Conservation (phyloP, 1,140 invertebrate genomes). For the Ditylenchus dipsaci region DNA sequence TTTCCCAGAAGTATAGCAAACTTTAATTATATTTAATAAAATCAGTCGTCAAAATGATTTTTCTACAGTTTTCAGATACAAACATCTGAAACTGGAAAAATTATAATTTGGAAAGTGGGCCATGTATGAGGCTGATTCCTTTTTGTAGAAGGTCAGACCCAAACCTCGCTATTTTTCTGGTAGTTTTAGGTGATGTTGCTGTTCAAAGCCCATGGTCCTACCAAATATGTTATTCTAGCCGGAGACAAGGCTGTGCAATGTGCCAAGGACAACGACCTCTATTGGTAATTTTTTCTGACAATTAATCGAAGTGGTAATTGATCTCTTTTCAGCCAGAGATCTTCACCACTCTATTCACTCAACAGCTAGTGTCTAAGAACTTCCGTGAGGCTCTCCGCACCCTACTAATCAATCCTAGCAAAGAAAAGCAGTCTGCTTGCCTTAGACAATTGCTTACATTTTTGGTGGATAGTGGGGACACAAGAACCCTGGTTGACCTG, state of each 20-base stretch:
- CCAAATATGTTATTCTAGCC: slow-evolving; percentile 28
- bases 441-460: slow-evolving; percentile 27
- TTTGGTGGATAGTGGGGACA: slow-evolving; percentile 26
- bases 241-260: slow-evolving; percentile 24
- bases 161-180: background rate
- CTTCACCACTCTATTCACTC: slow-evolving; percentile 40
- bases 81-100: background rate
- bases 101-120: too few species aligned
- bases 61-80: background rate
- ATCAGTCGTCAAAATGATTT: too few species aligned
- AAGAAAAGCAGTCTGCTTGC: slow-evolving; percentile 19
- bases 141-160: too few species aligned
- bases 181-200: slow-evolving; percentile 25
- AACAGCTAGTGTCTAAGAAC: slow-evolving; percentile 21
- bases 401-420: slow-evolving; percentile 32
- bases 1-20: too few species aligned
- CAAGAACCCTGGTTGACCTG: slow-evolving; percentile 23
- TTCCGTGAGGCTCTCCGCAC: slow-evolving; percentile 33
- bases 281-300: slow-evolving; percentile 7
- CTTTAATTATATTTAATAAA: too few species aligned
- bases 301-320: background rate
- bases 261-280: slow-evolving; percentile 14
- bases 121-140: too few species aligned
- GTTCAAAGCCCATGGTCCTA: slow-evolving; percentile 35
- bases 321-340: background rate